These are phyloP conservation scores for Drosophila prosaltans DNA, from an alignment of 1,140 invertebrate genomes.

Conservation along the genomic window DNA sequence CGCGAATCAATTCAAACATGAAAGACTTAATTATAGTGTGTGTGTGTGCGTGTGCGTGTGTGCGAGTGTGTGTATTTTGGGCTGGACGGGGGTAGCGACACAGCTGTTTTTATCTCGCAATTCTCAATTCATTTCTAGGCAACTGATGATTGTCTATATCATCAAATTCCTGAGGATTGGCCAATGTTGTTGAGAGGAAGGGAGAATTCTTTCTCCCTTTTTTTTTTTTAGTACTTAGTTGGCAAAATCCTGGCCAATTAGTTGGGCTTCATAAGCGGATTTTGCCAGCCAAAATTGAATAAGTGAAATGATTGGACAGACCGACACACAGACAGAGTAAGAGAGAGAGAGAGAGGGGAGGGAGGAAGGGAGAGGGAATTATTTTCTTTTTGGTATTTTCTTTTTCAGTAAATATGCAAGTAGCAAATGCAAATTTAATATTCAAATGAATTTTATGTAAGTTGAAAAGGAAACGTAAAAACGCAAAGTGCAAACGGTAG, in stretches of 20 bases:
- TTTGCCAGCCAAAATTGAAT: constrained; percentile 11
- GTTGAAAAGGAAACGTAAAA: constrained; percentile 34
- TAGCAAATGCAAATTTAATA: constrained; percentile 25
- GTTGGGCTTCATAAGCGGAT: constrained; percentile 8
- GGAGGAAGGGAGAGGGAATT: neutral
- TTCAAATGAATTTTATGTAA: constrained; percentile 52
- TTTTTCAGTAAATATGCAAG: neutral
- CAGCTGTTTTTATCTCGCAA: no score
- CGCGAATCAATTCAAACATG: constrained; percentile 13
- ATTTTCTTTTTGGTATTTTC: neutral
- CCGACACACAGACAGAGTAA: neutral
- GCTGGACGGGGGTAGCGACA: no score
- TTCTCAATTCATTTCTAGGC: no score
- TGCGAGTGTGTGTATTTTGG: no score
- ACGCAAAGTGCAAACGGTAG: neutral
- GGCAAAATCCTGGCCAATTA: constrained; percentile 20
- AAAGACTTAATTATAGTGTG: constrained; percentile 1
- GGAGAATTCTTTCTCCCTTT: neutral
- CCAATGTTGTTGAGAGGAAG: neutral
- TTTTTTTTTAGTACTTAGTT: no score
- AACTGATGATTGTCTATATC: neutral
- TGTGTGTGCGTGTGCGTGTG: no score
- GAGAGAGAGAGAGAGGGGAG: neutral
- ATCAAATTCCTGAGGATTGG: constrained; percentile 1
- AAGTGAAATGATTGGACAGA: constrained; percentile 22